A percentile compares a stretch with the other conserved stretches of the same genome.
phyloP scores from a whole-genome alignment of 2,113 vertebrate species.

The Empidonax traillii region DNA sequence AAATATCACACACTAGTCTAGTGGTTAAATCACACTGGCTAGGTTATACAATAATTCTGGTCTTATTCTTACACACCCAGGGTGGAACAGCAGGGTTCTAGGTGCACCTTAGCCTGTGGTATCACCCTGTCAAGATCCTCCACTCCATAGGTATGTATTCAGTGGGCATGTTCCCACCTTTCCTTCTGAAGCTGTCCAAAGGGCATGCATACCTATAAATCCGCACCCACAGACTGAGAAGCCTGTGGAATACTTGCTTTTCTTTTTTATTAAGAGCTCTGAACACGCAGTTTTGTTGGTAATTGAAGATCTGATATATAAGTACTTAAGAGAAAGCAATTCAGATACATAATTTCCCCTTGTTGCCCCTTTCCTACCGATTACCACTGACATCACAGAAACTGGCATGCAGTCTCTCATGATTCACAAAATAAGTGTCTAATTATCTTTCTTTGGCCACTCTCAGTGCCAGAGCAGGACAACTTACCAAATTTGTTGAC shows the following conservation, averaged over 20 bases:
- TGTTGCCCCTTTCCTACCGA: background rate
- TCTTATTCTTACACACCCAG: background rate
- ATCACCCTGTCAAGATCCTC: background rate
- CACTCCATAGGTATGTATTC: accelerated
- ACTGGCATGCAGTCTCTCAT: background rate
- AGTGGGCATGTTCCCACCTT: background rate
- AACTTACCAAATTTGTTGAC: background rate
- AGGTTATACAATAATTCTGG: background rate
- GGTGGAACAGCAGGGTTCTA: background rate
- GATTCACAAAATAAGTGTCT: background rate
- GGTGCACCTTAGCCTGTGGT: background rate
- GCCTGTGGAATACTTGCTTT: background rate
- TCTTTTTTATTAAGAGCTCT: background rate
- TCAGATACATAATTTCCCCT: background rate
- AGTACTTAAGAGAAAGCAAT: background rate
- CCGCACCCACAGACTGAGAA: background rate
- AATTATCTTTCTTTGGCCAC: background rate
- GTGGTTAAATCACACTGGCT: background rate
- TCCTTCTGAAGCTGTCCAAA: background rate
- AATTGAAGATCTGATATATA: background rate
- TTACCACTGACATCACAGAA: background rate
- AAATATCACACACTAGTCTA: background rate
- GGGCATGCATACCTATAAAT: background rate
- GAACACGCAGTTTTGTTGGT: background rate
- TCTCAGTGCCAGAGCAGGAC: background rate